Evolutionary conservation across 2,797 vertebrate genomes (phyloP), one percentile per base, ranked within the genome.

Genomic region (Aeoliscus strigatus): DNA sequence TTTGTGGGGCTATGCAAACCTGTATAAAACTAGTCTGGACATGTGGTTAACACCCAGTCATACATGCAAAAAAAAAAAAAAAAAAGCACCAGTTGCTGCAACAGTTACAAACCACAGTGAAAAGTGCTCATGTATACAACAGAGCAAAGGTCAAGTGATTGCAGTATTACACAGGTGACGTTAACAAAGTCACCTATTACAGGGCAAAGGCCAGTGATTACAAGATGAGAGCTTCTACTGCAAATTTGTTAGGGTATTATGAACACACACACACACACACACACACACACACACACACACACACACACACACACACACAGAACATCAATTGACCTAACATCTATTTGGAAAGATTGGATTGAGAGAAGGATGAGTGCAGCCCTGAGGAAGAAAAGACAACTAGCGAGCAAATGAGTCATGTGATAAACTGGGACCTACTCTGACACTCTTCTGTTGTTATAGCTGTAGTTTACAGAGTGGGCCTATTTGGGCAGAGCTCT

Each of bases 81-180:
- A n/a, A n/a, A n/a, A 21, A 21, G 18, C 18, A 21, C 3, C 6
- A 21, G 13, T 26, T 25, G 23, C 12, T 40, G 6, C 26, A 17
- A 30, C 16, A 21, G 38, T 2, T 35, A 15, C 30, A 21, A 30
- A 10, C 13, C 9, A 1, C 31, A 40, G 26, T 41, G 51, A 26
- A 34, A 16, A 30, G 11, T 47, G 28, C 39, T 32, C 33, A 46
- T 1, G 11, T 14, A 14, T 27, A 34, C 44, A 39, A 51, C 35
- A 49, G 73, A 68, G 31, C 75, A 80, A 80, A 63, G 78, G 77
- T 81, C 70, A 69, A 49, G 49, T 25, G 58, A 81, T 71, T 69
- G 70, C 49, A 59, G 55, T 67, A 73, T 77, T 67, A 63, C 51
- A 66, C 16, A 51, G 39, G 61, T 81, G 73, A 73, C 1, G 62